A percentile compares a stretch with the other conserved stretches of the same genome.
Conservation (phyloP, 1,140 invertebrate genomes). For the Neodiprion virginianus region DNA sequence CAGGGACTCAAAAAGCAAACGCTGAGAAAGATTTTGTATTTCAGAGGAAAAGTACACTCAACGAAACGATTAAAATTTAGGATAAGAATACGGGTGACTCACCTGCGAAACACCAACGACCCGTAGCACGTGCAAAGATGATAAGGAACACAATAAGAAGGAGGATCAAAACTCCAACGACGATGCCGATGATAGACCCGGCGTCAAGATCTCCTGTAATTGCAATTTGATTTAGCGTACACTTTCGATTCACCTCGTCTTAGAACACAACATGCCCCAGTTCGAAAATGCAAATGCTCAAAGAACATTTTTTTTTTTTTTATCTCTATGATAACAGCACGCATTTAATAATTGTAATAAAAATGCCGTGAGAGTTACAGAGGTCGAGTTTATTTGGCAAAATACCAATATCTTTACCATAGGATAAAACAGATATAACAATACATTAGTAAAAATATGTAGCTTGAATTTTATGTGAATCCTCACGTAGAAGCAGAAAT, state of each 20-base stretch:
- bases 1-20: neutral
- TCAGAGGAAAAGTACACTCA: neutral
- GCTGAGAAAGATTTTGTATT: neutral
- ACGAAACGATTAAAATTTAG: neutral
- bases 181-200: conserved; percentile 77
- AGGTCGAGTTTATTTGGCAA: too few relatives aligned
- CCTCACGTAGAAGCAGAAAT: too few relatives aligned
- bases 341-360: too few relatives aligned
- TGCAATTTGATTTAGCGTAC: conserved; percentile 20
- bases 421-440: too few relatives aligned
- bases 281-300: neutral
- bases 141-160: conserved; percentile 71
- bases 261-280: neutral
- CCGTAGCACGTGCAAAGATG: conserved; percentile 79
- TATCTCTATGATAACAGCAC: too few relatives aligned
- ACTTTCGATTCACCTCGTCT: conserved; percentile 8
- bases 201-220: conserved; percentile 72
- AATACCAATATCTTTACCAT: too few relatives aligned
- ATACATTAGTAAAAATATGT: too few relatives aligned
- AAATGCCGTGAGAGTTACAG: too few relatives aligned
- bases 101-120: conserved; percentile 85
- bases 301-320: too few relatives aligned
- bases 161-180: conserved; percentile 71
- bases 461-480: too few relatives aligned
- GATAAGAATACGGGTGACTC: conserved; percentile 57